Evolutionary conservation across 2,888 invertebrate genomes (phyloP), one percentile per base, ranked within the genome.

Genomic region (Chironomus riparius): DNA sequence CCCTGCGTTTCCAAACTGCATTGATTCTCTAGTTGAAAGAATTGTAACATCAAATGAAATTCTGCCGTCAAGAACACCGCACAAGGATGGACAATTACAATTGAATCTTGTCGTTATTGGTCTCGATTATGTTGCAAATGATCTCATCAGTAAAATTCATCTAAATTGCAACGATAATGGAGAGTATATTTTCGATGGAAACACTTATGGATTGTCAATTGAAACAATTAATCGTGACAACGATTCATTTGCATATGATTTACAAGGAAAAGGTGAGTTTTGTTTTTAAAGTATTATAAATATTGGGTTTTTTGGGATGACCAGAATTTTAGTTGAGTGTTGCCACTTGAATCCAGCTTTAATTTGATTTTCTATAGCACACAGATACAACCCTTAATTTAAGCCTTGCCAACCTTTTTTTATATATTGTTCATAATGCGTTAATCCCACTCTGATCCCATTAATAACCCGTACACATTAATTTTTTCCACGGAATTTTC

Each of bases 51-150:
- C 89, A 61, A 80, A 81, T 70, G 90, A 90, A 85, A 79, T 68
- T 78, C 78, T 81, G 47, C 81, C 79, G 76, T 80, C 78, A 72
- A 82, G 78, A 78, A 47, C 69, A 12, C 76, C 76, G 4, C 76
- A 76, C n/a, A 76, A 76, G 15, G 76, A 76, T 28, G 76, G 76
- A 7, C 76, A 76, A 38, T 24, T 76, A 15, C 74, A 74, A 68
- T 18, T 97, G 79, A 96, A 96, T 86, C 87, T 97, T 80, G 91
- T 96, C 77, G 90, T 97, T 81, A 87, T 97, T 75, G 97, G 97
- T 80, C 89, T 91, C 79, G 92, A 92, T 82, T 93, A 93, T 77
- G 87, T 96, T 79, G 93, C 95, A 18, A 92, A 93, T 78, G 93
- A 94, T 83, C 90, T 97, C 80, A 91, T 93, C 79, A 90, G 91